Evolutionary conservation across 2,888 invertebrate species (phyloP), one percentile per base, ranked within the genome.

Genomic region (Nysson spinosus): DNA sequence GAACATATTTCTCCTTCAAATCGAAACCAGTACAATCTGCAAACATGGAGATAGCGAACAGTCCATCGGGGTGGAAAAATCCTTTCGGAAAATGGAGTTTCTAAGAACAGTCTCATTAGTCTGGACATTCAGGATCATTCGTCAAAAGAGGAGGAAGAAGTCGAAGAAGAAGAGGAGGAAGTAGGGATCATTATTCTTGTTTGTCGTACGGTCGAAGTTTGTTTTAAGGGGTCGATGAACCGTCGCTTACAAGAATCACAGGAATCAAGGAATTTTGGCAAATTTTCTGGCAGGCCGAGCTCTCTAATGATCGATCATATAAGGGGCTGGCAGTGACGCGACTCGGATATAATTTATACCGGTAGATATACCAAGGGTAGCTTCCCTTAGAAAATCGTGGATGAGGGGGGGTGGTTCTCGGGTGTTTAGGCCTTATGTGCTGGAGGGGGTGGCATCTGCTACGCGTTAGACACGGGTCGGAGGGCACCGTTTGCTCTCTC

Each of bases 241-340:
- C 9, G 11, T 39, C 24, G 35, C 28, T n/a, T 34, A 22, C 12
- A 56, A 22, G 51, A 50, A 40, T n/a, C n/a, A n/a, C n/a, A n/a
- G 24, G 57, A 57, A 69, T 61, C 55, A 46, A 74, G 75, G 75
- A 81, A 80, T 82, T 83, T 82, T 78, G 75, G 68, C 77, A 82
- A 85, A 85, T 84, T 86, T 85, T 85, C 84, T 80, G 83, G 82
- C 83, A 83, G 82, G 83, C 81, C 81, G 77, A 74, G 65, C 75
- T 80, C 79, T 85, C 80, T 85, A 86, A 86, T 86, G 87, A 87
- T 87, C 85, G 85, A 87, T 87, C 86, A 83, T 85, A 81, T 70
- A 77, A 77, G 78, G 75, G 80, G 82, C 85, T 87, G 87, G 73
- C 77, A 68, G 72, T 86, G 87, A 87, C 87, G 84, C 85, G 80